Conservation (phyloP, 2,888 invertebrate genomes). For the Chaetogeoica ovagalla region DNA sequence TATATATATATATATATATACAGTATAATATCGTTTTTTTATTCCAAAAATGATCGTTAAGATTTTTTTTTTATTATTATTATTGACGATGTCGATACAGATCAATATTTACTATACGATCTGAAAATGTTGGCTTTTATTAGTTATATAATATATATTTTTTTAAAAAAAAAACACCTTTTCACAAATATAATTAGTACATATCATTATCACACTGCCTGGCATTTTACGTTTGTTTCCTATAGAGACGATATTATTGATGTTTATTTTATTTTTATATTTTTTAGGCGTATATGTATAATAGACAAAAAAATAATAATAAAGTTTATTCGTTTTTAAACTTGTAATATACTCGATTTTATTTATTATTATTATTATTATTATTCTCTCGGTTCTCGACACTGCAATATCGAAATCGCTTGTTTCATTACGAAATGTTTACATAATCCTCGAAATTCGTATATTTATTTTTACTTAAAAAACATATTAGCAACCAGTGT, state of each 20-base stretch:
- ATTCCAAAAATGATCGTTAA: background rate
- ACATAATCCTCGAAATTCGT: too few species aligned
- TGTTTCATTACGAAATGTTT: too few species aligned
- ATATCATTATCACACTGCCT: slow-evolving; percentile 31
- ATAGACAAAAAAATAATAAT: background rate
- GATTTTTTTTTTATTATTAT: background rate
- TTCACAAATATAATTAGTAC: background rate
- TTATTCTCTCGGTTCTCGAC: background rate
- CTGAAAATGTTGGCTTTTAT: slow-evolving; percentile 13
- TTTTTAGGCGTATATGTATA: slow-evolving; percentile 14
- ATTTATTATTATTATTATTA: background rate
- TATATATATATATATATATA: too few species aligned
- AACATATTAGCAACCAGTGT: too few species aligned
- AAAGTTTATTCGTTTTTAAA: slow-evolving; percentile 34
- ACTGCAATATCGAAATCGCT: too few species aligned
- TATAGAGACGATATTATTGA: slow-evolving; percentile 22
- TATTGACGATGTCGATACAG: background rate
- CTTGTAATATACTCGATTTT: background rate
- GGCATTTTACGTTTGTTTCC: slow-evolving; percentile 1
- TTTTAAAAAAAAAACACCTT: background rate
- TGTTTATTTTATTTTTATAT: slow-evolving; percentile 33
- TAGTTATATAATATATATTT: background rate
- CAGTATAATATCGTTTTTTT: background rate
- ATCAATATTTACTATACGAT: background rate
- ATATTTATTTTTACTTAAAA: too few species aligned